Evolutionary conservation across 2,113 vertebrate genomes (phyloP).

Genomic region (Python bivittatus): DNA sequence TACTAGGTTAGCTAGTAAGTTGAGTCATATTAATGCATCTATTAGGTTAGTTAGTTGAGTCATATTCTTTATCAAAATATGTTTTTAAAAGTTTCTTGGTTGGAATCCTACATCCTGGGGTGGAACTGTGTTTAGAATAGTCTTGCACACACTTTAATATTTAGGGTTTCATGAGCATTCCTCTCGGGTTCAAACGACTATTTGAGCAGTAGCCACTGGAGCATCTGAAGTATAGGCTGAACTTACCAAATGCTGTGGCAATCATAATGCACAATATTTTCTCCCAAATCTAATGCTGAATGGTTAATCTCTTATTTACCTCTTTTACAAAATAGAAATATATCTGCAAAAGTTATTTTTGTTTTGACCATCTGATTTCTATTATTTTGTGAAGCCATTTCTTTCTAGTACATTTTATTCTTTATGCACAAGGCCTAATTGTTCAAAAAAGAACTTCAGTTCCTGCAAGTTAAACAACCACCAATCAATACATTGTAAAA

Average conservation of each 20-base stretch:
- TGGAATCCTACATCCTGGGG: no score
- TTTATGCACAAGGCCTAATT: neutral
- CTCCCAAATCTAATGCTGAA: neutral
- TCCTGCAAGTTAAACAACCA: neutral
- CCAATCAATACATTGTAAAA: neutral
- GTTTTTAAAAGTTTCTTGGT: no score
- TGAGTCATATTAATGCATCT: no score
- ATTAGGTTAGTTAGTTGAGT: no score
- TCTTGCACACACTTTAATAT: neutral
- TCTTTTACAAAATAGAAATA: neutral
- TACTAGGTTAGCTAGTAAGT: no score
- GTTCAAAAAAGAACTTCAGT: neutral
- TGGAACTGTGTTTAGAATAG: neutral
- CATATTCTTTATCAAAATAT: no score
- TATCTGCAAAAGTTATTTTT: neutral
- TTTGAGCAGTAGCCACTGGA: neutral
- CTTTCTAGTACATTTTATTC: neutral
- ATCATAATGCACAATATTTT: neutral
- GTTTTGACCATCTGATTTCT: neutral
- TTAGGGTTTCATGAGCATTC: neutral
- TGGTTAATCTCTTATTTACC: neutral
- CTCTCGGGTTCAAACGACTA: neutral
- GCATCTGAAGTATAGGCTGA: neutral
- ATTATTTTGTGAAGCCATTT: neutral
- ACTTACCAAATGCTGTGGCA: neutral